Evolutionary conservation across 1,140 invertebrate species (phyloP).

Genomic region (Chrysoperla carnea): DNA sequence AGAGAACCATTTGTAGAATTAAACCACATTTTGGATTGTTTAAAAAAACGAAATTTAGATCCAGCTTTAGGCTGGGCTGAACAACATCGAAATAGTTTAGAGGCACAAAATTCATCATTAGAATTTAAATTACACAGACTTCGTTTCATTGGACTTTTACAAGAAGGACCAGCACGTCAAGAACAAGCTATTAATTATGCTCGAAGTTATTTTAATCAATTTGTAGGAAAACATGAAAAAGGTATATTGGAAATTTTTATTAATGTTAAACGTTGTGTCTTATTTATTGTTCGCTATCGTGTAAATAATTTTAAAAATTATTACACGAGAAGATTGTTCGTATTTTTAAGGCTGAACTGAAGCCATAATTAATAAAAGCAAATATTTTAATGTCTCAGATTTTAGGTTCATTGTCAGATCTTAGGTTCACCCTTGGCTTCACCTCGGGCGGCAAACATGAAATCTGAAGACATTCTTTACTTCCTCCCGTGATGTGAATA

Average conservation of each 20-base stretch:
- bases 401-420: too few species aligned
- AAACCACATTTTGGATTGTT: conserved; percentile 64
- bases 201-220: conserved; percentile 64
- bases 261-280: too few species aligned
- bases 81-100: conserved; percentile 39
- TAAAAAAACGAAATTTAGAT: conserved; percentile 57
- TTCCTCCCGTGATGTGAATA: too few species aligned
- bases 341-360: too few species aligned
- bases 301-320: too few species aligned
- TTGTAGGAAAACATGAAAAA: conserved; percentile 65
- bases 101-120: conserved; percentile 50
- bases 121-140: conserved; percentile 72
- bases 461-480: too few species aligned
- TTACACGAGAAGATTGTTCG: too few species aligned
- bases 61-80: conserved; percentile 68
- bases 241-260: conserved; percentile 25
- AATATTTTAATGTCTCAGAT: too few species aligned
- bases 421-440: too few species aligned
- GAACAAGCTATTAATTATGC: conserved; percentile 75
- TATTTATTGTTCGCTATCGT: too few species aligned
- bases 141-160: conserved; percentile 31
- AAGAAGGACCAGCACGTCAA: conserved; percentile 45
- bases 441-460: too few species aligned
- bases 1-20: conserved; percentile 74
- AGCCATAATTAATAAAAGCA: too few species aligned